Evolutionary conservation across 92 coral and sea anemone species (phyloP).

Genomic region (Epizoanthus ramosus): DNA sequence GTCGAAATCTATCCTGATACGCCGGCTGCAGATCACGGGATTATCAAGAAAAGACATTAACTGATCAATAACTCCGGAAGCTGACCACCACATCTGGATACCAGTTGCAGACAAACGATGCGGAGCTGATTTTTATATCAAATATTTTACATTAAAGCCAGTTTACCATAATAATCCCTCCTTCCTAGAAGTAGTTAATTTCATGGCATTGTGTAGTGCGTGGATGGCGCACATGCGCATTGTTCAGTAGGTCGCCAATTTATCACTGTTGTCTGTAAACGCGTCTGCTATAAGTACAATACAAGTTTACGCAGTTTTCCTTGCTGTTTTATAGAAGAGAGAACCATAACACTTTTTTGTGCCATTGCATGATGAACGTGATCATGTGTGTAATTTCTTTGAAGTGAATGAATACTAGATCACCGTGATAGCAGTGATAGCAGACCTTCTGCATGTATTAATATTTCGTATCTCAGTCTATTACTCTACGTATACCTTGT

Average conservation of each 20-base stretch:
- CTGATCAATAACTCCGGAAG: too few relatives aligned
- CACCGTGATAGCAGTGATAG: too few relatives aligned
- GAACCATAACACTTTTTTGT: not conserved
- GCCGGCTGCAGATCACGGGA: too few relatives aligned
- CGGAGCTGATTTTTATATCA: not conserved
- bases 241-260: too few relatives aligned
- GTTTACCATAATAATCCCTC: constrained; percentile 6
- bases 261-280: too few relatives aligned
- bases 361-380: constrained; percentile 31
- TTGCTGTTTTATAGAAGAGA: too few relatives aligned
- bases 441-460: not conserved
- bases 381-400: constrained; percentile 32
- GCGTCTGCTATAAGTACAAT: too few relatives aligned
- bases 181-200: not conserved
- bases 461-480: not conserved
- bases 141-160: constrained; percentile 15
- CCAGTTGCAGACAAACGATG: constrained; percentile 1
- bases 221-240: too few relatives aligned
- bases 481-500: not conserved
- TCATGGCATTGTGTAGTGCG: not conserved
- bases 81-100: constrained; percentile 2
- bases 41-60: too few relatives aligned
- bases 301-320: too few relatives aligned
- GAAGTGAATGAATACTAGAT: constrained; percentile 18
- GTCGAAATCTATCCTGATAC: too few relatives aligned